phyloP scores from a whole-genome alignment of 2,888 invertebrate species.

The Entomobrya multifasciata region DNA sequence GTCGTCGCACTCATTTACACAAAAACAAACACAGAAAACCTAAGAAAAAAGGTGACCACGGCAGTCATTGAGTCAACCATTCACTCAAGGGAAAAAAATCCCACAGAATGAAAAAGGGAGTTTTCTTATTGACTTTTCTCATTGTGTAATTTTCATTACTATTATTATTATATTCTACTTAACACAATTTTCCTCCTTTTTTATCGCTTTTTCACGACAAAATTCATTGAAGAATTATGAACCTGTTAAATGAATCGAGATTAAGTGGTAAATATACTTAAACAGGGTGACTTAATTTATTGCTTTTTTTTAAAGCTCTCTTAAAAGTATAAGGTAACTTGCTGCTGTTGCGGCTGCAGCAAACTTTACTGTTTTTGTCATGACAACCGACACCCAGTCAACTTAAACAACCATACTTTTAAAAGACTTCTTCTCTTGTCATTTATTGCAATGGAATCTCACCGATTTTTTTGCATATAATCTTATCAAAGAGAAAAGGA shows the following conservation, averaged over 20 bases:
- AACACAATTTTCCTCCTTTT: not conserved
- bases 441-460: too few species aligned
- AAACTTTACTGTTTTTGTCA: conserved; percentile 14
- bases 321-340: not conserved
- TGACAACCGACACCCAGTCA: conserved; percentile 4
- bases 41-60: not conserved
- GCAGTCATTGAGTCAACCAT: not conserved
- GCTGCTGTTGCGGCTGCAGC: not conserved
- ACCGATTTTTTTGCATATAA: not conserved
- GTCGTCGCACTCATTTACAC: conserved; percentile 13
- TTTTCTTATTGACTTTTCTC: not conserved
- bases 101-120: too few species aligned
- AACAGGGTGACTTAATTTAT: not conserved
- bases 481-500: conserved; percentile 11
- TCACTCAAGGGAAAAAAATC: too few species aligned
- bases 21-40: not conserved
- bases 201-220: not conserved
- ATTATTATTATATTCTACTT: conserved; percentile 32
- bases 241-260: conserved; percentile 50
- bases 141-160: conserved; percentile 34
- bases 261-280: conserved; percentile 4
- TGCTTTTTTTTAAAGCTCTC: too few species aligned
- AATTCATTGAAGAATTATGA: conserved; percentile 62
- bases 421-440: not conserved
- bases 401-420: not conserved